Base-by-base conservation (phyloP, 2,113 vertebrate species). In the Phrynocephalus versicolor region DNA sequence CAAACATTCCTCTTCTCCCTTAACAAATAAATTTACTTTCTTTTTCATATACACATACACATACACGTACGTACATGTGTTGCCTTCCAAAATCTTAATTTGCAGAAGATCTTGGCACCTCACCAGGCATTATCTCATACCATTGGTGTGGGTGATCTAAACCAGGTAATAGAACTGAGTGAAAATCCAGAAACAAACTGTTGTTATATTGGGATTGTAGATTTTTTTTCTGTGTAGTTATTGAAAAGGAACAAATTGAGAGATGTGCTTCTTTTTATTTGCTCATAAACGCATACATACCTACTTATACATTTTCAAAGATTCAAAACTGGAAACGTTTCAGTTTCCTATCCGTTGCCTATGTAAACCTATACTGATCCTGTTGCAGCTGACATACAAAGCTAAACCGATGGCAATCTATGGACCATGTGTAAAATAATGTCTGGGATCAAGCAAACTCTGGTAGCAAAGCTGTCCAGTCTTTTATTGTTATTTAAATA, bases 101-200 rank as follows among this genome's bases (percentile, higher is more conserved):
- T 33, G 58, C 33, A 72, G 30, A 81, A 51, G 5, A 9, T 1
- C 0, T 25, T 13, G 58, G 74, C 70, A 86, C 55, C 58, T 84
- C 87, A 30, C 1, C 65, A 81, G 87, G 71, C 45, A 37, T 69
- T 86, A 80, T 39, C 79, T 86, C 78, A 13, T 37, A 37, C 65
- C 27, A 76, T 79, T 64, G 18, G 25, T 79, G 58, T 83, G 67
- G 19, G 58, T 72, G 67, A 87, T 65, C 25, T 83, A 79, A 87
- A 83, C 39, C 81, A 87, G 60, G 74, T 72, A n/a, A 0, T 2
- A 14, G 0, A 0, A 0, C 12, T 51, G 81, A 21, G 82, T n/a
- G n/a, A n/a, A 67, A 45, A 74, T 82, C 70, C 84, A 88, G 89
- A 82, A 75, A 81, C 80, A 84, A 33, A 79, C 70, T 55, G 58